phyloP scores from a whole-genome alignment of 1,140 invertebrate species.

The Sycophila sp. region DNA sequence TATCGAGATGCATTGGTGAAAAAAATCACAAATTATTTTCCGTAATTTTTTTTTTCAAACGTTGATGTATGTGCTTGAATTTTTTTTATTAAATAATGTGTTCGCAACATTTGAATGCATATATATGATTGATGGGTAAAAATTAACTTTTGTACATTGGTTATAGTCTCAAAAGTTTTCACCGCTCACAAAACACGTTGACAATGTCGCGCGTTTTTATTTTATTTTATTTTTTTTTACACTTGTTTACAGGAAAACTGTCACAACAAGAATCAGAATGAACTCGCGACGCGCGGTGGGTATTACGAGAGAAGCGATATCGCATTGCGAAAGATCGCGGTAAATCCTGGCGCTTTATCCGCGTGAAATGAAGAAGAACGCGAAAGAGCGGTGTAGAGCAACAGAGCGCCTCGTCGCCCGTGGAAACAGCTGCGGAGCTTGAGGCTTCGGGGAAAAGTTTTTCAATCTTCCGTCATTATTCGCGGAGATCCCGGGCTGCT shows the following conservation, averaged over 20 bases:
- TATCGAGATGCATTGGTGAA: too few species aligned
- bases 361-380: neutral
- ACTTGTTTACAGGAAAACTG: neutral
- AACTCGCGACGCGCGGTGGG: too few species aligned
- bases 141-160: too few species aligned
- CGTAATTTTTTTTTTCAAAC: too few species aligned
- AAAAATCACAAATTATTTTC: too few species aligned
- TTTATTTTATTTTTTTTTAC: neutral
- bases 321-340: neutral
- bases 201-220: neutral
- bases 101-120: too few species aligned
- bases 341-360: neutral
- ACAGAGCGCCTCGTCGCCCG: neutral
- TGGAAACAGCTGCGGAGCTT: too few species aligned
- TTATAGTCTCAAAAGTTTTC: too few species aligned
- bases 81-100: too few species aligned
- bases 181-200: neutral
- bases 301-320: neutral
- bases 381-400: neutral
- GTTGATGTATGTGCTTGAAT: too few species aligned
- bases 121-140: too few species aligned
- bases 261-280: too few species aligned
- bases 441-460: slow-evolving; percentile 46
- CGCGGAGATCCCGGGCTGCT: slow-evolving; percentile 25
- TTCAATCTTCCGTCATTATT: slow-evolving; percentile 61